Evolutionary conservation across 2,797 vertebrate species (phyloP), one percentile per base, ranked within the genome.

Genomic region (Telmatherina bonti): DNA sequence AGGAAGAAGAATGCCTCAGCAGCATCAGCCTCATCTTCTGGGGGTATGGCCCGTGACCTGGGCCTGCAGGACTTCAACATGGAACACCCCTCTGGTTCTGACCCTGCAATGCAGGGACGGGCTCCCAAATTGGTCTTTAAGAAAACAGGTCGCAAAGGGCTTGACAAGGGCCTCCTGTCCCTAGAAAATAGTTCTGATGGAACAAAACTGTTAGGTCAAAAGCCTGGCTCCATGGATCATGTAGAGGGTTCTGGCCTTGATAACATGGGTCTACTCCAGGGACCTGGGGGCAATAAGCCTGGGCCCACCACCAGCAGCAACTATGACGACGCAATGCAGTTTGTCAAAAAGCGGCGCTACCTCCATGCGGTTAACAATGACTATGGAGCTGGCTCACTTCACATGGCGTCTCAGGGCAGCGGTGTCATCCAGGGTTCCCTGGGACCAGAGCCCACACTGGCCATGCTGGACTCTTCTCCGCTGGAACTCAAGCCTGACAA

Each of bases 301-400:
- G 96, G 95, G 78, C 94, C 95, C 0, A 91, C 95, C 81, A 95
- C 93, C 94, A 96, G 93, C 95, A 99, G 96, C 94, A 98, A 96
- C 93, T 99, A 99, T 0, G 98, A 99, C 12, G 98, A 99, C 86
- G 98, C 98, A 93, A 98, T 99, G 97, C 98, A 99, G 93, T 99
- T 99, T 91, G 95, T 98, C 85, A 99, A 99, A 95, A 99, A 99
- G 89, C 96, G 97, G 85, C 95, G 98, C 85, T 99, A 99, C 89
- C 91, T 99, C 86, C 97, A 98, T 76, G 96, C 97, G 54, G 95
- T 95, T 86, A 96, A 95, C 92, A 92, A 66, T 92, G 97, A 98
- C 94, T 99, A 97, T 85, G 95, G 96, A 63, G 89, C 96, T 22
- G 93, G 94, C 60, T 94, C 97, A 1, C 95, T 97, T 82, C 97